Conservation (phyloP, 2,888 invertebrate species). For the Parasteatoda lunata region DNA sequence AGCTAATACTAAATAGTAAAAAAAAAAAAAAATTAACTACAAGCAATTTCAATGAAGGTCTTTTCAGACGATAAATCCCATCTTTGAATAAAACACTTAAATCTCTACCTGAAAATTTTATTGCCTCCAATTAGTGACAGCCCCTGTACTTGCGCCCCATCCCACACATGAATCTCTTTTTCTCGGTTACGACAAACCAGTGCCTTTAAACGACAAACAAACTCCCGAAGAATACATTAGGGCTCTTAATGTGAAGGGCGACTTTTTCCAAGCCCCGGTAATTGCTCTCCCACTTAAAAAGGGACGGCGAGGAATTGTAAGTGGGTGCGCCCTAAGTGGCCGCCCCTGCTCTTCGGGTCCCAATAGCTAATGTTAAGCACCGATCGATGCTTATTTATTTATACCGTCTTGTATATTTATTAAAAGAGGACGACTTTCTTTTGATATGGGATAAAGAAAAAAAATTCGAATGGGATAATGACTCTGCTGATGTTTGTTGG, state of each 20-base stretch:
- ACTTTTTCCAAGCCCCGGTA: constrained; percentile 30
- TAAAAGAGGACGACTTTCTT: constrained; percentile 37
- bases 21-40: too few species aligned
- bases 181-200: constrained; percentile 17
- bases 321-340: constrained; percentile 41
- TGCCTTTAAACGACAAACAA: constrained; percentile 26
- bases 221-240: constrained; percentile 55
- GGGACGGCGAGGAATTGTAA: constrained; percentile 15
- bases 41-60: too few species aligned
- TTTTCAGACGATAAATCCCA: too few species aligned
- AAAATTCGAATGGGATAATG: constrained; percentile 33
- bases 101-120: constrained; percentile 2
- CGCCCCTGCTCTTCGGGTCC: constrained; percentile 21
- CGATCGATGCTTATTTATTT: constrained; percentile 49
- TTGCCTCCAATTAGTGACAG: constrained; percentile 22
- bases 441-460: constrained; percentile 6
- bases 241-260: constrained; percentile 43
- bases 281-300: constrained; percentile 43
- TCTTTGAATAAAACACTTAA: too few species aligned
- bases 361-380: constrained; percentile 52
- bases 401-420: constrained; percentile 55
- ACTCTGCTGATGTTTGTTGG: constrained; percentile 36
- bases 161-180: background rate
- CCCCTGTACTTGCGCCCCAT: constrained; percentile 11
- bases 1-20: too few species aligned